Evolutionary conservation across 2,888 invertebrate species (phyloP).

Genomic region (Agrochola lychnidis): DNA sequence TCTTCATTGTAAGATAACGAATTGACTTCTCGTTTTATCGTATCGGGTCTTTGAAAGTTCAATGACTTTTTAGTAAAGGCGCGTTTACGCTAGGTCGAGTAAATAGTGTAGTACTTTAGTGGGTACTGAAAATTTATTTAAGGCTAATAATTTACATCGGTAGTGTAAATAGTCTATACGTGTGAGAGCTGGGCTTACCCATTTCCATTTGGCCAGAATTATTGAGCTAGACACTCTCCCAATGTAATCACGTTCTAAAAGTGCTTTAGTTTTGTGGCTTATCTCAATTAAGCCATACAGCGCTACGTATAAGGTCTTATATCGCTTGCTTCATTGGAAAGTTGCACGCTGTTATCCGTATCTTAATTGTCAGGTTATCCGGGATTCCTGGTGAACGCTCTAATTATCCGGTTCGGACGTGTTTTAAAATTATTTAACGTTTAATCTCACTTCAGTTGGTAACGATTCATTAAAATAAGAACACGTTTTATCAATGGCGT

Average conservation of each 20-base stretch:
- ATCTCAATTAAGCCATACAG: conserved; percentile 42
- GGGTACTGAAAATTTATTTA: conserved; percentile 7
- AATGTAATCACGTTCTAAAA: conserved; percentile 33
- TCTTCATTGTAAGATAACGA: conserved; percentile 47
- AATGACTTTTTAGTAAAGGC: conserved; percentile 35
- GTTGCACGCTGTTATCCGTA: conserved; percentile 63
- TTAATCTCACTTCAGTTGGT: conserved; percentile 52
- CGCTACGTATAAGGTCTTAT: conserved; percentile 63
- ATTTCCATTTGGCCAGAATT: conserved; percentile 17
- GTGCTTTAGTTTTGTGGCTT: conserved; percentile 30
- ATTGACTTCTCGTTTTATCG: conserved; percentile 33
- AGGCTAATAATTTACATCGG: not conserved
- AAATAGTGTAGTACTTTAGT: not conserved
- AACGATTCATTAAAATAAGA: conserved; percentile 60
- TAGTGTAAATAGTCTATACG: not conserved
- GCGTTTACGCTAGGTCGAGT: conserved; percentile 14
- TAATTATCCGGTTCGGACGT: conserved; percentile 68
- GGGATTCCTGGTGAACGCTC: conserved; percentile 58
- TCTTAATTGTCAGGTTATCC: conserved; percentile 70
- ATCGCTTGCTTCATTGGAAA: conserved; percentile 65
- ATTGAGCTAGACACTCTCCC: conserved; percentile 13
- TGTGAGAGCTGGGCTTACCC: not conserved
- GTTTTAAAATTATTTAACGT: conserved; percentile 62
- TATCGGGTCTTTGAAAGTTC: conserved; percentile 29
- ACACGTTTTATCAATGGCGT: conserved; percentile 47